Evolutionary conservation across 2,888 invertebrate genomes (phyloP).

Genomic region (Leptinotarsa peninsularis): DNA sequence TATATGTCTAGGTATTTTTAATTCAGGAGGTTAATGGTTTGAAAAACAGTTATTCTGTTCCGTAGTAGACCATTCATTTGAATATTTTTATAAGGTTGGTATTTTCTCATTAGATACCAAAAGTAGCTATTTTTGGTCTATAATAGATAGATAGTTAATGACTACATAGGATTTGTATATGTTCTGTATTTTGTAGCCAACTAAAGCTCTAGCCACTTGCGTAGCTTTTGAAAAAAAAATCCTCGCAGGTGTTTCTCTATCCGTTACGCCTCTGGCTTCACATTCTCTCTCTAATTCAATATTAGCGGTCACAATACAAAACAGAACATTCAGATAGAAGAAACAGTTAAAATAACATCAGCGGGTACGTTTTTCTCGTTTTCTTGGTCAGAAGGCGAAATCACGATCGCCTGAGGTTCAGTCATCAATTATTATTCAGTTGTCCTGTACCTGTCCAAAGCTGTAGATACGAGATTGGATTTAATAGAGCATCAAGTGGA

Average conservation of each 20-base stretch:
- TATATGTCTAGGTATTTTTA: too few species aligned
- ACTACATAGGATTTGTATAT: too few species aligned
- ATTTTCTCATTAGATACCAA: too few species aligned
- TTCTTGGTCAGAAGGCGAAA: conserved; percentile 24
- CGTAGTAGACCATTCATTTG: too few species aligned
- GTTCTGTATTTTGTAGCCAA: too few species aligned
- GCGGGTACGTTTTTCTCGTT: conserved; percentile 19
- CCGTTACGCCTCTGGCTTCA: neutral
- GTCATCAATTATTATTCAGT: conserved; percentile 30
- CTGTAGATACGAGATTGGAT: conserved; percentile 18
- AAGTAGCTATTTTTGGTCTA: too few species aligned
- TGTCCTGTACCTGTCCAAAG: conserved; percentile 10
- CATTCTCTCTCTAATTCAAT: neutral
- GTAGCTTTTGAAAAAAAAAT: too few species aligned
- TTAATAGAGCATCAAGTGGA: conserved; percentile 32
- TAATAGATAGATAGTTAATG: too few species aligned
- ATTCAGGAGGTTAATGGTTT: too few species aligned
- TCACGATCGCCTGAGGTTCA: conserved; percentile 23
- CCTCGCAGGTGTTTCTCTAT: neutral
- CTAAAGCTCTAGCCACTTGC: too few species aligned
- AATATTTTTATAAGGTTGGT: too few species aligned
- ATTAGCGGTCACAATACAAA: neutral
- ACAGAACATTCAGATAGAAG: conserved; percentile 2
- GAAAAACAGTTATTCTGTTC: too few species aligned
- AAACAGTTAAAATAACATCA: conserved; percentile 16